phyloP scores from a whole-genome alignment of 2,113 vertebrate species.

The Sebastes schlegelii region DNA sequence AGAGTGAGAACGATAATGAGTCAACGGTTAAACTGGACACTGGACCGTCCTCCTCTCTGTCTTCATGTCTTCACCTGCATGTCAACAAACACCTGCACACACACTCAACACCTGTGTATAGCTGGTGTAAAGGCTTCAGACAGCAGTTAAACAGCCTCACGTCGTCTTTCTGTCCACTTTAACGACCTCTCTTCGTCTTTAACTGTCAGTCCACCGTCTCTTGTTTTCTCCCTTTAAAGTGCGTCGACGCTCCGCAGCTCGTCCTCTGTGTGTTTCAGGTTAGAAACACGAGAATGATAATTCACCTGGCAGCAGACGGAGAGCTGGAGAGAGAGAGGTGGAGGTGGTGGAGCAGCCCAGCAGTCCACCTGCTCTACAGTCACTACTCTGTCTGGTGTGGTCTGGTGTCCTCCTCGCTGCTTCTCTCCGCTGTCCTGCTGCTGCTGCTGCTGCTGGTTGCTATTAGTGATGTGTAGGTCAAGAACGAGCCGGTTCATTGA shows the following conservation, averaged over 20 bases:
- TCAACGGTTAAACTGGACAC: slow-evolving; percentile 44
- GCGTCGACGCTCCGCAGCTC: slow-evolving; percentile 12
- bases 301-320: background rate
- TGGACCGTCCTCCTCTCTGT: slow-evolving; percentile 46
- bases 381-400: background rate
- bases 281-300: background rate
- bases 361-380: slow-evolving; percentile 28
- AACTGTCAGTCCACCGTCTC: too few relatives aligned
- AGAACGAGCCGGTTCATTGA: too few relatives aligned
- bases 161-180: background rate
- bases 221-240: background rate
- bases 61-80: slow-evolving; percentile 44
- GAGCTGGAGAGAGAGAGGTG: background rate
- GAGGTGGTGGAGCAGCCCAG: background rate
- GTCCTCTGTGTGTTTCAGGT: background rate
- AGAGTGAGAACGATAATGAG: background rate
- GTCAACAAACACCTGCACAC: slow-evolving; percentile 24
- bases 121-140: background rate
- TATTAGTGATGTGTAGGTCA: background rate
- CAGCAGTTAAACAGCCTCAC: background rate
- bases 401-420: background rate
- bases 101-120: background rate
- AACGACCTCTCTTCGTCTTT: background rate
- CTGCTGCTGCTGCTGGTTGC: background rate
- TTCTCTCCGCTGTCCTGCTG: slow-evolving; percentile 4